These are phyloP conservation scores for Lordiphosa fenestrarum DNA, from an alignment of 2,888 invertebrate genomes.

Conservation along the genomic window DNA sequence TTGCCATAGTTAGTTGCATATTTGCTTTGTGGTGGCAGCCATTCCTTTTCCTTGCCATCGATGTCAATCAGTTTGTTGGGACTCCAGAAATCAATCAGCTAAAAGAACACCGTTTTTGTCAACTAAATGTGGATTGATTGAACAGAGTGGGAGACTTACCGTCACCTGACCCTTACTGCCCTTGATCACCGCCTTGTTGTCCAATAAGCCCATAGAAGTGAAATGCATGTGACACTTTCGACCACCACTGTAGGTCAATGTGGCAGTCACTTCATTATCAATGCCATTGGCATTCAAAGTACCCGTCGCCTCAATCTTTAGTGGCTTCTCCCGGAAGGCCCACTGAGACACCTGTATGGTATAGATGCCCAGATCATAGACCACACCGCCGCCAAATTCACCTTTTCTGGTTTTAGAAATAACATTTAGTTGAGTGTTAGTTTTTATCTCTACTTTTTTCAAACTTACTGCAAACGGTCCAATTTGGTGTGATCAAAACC, in stretches of 20 bases:
- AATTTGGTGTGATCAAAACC: constrained; percentile 83
- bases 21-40: constrained; percentile 84
- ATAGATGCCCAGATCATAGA: constrained; percentile 90
- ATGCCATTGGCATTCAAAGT: constrained; percentile 85
- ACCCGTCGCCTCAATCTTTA: constrained; percentile 85
- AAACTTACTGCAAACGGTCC: constrained; percentile 80
- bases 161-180: constrained; percentile 79
- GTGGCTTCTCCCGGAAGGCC: constrained; percentile 86
- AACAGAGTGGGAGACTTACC: constrained; percentile 50
- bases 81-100: constrained; percentile 86
- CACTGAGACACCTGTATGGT: constrained; percentile 86
- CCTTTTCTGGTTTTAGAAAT: constrained; percentile 81
- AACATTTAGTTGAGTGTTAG: not conserved
- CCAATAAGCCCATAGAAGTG: constrained; percentile 56
- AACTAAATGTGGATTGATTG: no score
- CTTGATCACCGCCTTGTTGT: constrained; percentile 76
- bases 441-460: not conserved
- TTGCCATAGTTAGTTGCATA: constrained; percentile 84
- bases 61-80: constrained; percentile 85
- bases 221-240: constrained; percentile 71
- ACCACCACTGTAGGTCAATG: constrained; percentile 74
- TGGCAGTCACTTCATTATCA: constrained; percentile 82
- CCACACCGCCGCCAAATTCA: constrained; percentile 88
- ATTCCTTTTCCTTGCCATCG: constrained; percentile 83
- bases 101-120: constrained; percentile 29